phyloP scores from a whole-genome alignment of 2,113 vertebrate genomes.

The Lamprotornis superbus region DNA sequence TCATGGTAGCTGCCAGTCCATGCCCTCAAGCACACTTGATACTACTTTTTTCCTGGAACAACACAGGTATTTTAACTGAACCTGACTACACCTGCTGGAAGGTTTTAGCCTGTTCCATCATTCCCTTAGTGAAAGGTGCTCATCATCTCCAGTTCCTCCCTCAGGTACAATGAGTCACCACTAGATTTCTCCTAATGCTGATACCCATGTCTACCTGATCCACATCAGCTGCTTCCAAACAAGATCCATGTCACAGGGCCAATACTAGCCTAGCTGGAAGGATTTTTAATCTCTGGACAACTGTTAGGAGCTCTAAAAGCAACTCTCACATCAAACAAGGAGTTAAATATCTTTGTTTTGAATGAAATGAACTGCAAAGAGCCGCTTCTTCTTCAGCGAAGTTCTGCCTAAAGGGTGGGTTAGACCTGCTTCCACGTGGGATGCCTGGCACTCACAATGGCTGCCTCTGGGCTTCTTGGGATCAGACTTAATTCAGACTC shows the following conservation, averaged over 20 bases:
- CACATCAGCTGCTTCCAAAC: background rate
- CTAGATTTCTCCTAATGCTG: background rate
- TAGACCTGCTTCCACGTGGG: background rate
- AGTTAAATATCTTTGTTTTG: background rate
- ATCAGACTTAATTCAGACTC: background rate
- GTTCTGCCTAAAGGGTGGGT: background rate
- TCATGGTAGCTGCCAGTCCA: background rate
- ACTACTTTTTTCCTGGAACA: background rate
- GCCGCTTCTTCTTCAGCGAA: background rate
- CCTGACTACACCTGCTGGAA: background rate
- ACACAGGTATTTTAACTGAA: background rate
- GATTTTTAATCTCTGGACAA: background rate
- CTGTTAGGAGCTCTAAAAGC: background rate
- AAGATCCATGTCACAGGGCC: background rate
- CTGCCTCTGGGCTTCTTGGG: background rate
- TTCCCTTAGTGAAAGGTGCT: background rate
- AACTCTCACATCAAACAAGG: background rate
- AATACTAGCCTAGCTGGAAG: background rate
- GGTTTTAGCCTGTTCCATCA: background rate
- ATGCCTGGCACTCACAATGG: background rate
- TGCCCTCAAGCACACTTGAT: background rate
- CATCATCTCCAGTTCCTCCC: background rate
- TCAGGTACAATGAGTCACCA: background rate
- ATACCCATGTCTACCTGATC: background rate
- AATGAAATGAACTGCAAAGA: background rate